phyloP scores from a whole-genome alignment of 2,113 vertebrate species.

The Trichomycterus rosablanca region DNA sequence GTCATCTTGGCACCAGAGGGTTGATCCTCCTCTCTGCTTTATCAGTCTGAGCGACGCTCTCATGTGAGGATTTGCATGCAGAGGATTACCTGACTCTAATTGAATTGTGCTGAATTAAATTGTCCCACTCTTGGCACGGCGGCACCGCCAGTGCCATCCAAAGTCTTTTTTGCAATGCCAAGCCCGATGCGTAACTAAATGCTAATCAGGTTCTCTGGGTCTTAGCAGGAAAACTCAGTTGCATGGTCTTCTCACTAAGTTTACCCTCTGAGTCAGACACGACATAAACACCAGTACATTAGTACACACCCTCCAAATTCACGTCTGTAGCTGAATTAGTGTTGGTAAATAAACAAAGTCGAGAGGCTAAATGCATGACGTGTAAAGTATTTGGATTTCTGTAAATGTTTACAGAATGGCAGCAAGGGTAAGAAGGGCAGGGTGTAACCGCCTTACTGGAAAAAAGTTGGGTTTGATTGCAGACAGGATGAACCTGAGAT shows the following conservation, averaged over 20 bases:
- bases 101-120: slow-evolving; percentile 32
- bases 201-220: not conserved
- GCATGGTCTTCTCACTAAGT: not conserved
- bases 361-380: not conserved
- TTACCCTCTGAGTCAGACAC: not conserved
- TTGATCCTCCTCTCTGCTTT: slow-evolving; percentile 7
- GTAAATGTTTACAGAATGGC: too few relatives aligned
- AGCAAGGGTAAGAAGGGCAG: too few relatives aligned
- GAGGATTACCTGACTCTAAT: slow-evolving; percentile 41
- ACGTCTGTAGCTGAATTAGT: too few relatives aligned
- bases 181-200: not conserved
- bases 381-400: too few relatives aligned
- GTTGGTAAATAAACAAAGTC: not conserved
- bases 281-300: slow-evolving; percentile 1
- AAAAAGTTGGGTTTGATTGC: too few relatives aligned
- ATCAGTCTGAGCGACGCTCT: slow-evolving; percentile 22
- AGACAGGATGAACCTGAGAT: too few relatives aligned
- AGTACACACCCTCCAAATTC: not conserved
- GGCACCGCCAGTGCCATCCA: slow-evolving; percentile 15
- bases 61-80: slow-evolving; percentile 34
- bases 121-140: slow-evolving; percentile 21
- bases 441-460: too few relatives aligned
- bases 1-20: not conserved
- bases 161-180: not conserved
- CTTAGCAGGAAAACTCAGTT: not conserved